Conservation (phyloP, 2,113 vertebrate species). For the Aphyosemion australe region DNA sequence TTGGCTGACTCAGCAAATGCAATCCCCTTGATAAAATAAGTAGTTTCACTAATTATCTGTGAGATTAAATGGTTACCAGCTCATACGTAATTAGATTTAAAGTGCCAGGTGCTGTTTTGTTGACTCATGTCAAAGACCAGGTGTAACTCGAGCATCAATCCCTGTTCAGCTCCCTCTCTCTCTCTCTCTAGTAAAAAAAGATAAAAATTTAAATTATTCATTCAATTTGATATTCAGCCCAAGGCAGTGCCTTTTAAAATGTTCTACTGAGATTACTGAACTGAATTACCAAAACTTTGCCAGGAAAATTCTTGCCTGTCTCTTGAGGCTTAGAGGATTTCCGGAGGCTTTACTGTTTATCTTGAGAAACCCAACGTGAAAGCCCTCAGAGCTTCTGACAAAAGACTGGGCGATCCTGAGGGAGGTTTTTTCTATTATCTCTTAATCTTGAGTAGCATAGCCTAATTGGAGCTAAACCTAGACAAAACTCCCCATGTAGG, state of each 20-base stretch:
- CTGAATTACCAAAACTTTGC: neutral
- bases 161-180: neutral
- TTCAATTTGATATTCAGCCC: neutral
- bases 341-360: constrained; percentile 26
- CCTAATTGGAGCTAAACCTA: constrained; percentile 50
- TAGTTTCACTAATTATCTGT: constrained; percentile 5
- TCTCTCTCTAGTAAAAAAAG: neutral
- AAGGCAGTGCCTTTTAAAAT: constrained; percentile 2
- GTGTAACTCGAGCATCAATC: neutral
- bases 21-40: no score
- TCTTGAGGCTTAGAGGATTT: constrained; percentile 22
- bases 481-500: constrained; percentile 29
- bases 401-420: constrained; percentile 20
- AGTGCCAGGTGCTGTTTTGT: constrained; percentile 20
- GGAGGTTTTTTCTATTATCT: constrained; percentile 44
- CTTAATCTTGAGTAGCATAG: constrained; percentile 35
- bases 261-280: neutral
- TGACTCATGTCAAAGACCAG: neutral
- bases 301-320: neutral
- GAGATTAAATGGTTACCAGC: constrained; percentile 10
- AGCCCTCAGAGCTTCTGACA: constrained; percentile 27
- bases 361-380: constrained; percentile 4
- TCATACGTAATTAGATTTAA: constrained; percentile 26
- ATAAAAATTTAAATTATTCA: neutral
- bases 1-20: no score